These are phyloP conservation scores for Drosophila nikananu DNA, from an alignment of 1,140 invertebrate species.

Conservation along the genomic window DNA sequence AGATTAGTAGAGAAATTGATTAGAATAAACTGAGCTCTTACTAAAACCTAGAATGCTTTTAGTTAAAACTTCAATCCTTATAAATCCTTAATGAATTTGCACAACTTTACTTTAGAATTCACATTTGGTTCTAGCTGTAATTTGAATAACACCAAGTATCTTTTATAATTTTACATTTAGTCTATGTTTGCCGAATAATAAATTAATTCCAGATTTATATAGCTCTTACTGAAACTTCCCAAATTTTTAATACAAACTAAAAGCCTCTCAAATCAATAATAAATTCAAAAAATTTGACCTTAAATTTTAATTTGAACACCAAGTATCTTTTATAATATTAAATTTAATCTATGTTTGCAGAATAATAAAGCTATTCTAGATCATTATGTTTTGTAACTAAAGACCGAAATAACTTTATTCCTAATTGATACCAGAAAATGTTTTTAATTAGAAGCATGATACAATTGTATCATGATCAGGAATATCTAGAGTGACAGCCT, in stretches of 20 bases:
- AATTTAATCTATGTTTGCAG: neutral
- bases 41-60: no score
- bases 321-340: neutral
- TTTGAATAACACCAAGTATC: neutral
- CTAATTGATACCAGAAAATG: no score
- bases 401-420: no score
- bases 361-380: neutral
- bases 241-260: neutral
- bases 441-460: no score
- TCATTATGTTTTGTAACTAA: no score
- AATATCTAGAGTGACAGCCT: no score
- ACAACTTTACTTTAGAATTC: neutral
- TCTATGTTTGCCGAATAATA: neutral
- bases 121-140: neutral
- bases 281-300: neutral
- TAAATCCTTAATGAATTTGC: neutral
- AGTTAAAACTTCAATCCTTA: rapidly evolving
- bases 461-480: no score
- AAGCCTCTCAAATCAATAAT: neutral
- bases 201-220: neutral
- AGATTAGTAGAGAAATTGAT: neutral
- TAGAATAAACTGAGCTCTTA: neutral
- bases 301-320: neutral
- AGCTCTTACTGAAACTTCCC: neutral
- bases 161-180: neutral